Base-by-base conservation (phyloP, 2,113 vertebrate genomes). In the Lota lota region DNA sequence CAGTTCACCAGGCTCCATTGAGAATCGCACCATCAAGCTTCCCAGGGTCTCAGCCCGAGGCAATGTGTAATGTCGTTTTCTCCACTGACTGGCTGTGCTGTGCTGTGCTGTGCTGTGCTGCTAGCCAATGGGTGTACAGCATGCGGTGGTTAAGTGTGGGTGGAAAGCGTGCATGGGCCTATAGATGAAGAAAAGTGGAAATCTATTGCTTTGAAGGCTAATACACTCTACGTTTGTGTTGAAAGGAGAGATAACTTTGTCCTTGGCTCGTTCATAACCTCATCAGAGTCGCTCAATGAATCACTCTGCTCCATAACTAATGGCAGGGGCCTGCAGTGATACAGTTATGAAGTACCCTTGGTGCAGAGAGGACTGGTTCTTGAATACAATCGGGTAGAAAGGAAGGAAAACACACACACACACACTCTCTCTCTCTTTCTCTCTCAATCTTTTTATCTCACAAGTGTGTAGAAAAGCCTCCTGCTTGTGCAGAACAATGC, bases 221-320 rank as follows among this genome's bases (percentile, higher is more conserved):
- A 90, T 87, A 88, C 87, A 91, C 77, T 75, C 69, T 17, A 18
- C 17, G 62, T 79, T 82, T 85, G 84, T 82, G 83, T 83, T 84
- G 79, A 78, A 74, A 84, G 77, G 76, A 83, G 78, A 86, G 85
- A 88, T 85, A 88, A 81, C 80, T 89, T 89, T 86, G 86, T 87
- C 86, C 84, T 89, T 88, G 85, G 79, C 83, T 89, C 62, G 73
- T 85, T 88, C 74, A 88, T 86, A 87, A 88, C 86, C 84, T 88
- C 87, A 88, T 90, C 80, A 86, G 82, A 88, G 85, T 81, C 80
- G 70, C 82, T 89, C 88, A 89, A 86, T 86, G 84, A 88, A 86
- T 90, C 83, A 83, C 76, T 6, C 59, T 69, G 77, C 63, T n/a
- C 76, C 78, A 83, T 88, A 77, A 85, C 81, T 90, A 80, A 87